Conservation (phyloP, 2,113 vertebrate species). For the Acrocephalus kingi region DNA sequence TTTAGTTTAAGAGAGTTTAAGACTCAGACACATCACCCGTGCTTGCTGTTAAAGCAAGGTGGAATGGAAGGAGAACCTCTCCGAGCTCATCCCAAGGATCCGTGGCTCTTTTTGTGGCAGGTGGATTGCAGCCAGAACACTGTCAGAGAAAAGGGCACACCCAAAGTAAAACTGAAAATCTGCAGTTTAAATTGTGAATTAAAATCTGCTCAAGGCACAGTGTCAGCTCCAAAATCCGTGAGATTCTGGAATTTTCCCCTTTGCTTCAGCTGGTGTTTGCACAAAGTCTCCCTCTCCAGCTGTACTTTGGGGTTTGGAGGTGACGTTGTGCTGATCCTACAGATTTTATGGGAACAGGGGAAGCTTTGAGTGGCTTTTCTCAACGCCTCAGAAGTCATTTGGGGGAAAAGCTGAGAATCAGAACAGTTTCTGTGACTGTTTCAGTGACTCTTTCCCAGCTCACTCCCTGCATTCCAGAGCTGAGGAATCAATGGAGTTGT, state of each 20-base stretch:
- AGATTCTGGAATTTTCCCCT: not conserved
- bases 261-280: not conserved
- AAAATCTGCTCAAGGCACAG: no score
- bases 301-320: not conserved
- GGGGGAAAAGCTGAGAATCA: not conserved
- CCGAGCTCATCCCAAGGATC: not conserved
- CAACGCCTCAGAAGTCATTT: not conserved
- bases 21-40: not conserved
- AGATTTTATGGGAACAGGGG: not conserved
- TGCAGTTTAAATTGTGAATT: not conserved
- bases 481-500: not conserved
- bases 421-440: no score
- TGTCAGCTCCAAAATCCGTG: not conserved
- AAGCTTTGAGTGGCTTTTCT: not conserved
- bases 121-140: not conserved
- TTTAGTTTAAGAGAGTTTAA: not conserved
- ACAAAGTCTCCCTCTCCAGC: not conserved
- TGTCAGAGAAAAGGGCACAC: not conserved
- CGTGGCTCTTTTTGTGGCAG: not conserved
- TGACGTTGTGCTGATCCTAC: not conserved
- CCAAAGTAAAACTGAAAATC: rapidly evolving
- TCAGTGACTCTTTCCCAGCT: not conserved
- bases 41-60: not conserved
- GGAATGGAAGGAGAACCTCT: not conserved
- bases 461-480: not conserved